These are phyloP conservation scores for Hozukius guyotensis DNA, from an alignment of 2,797 vertebrate species.

Conservation along the genomic window DNA sequence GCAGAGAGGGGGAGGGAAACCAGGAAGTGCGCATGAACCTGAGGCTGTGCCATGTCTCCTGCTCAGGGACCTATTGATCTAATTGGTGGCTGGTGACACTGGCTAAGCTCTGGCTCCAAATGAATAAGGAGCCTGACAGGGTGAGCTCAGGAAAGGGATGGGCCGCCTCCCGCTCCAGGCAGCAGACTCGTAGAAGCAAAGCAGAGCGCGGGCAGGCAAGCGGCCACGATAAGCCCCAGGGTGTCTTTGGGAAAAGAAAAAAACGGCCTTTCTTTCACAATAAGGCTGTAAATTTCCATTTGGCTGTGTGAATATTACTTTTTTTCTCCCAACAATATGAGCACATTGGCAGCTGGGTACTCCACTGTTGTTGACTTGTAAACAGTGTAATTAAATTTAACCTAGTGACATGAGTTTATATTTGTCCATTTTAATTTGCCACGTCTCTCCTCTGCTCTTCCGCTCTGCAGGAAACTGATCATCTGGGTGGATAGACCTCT, in stretches of 20 bases:
- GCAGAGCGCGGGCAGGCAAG: conserved; percentile 44
- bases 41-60: conserved; percentile 57
- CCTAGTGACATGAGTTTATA: neutral
- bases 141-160: conserved; percentile 61
- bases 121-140: conserved; percentile 78
- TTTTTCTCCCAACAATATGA: conserved; percentile 42
- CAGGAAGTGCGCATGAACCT: conserved; percentile 49
- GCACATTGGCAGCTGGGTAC: conserved; percentile 18
- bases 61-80: conserved; percentile 76
- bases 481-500: conserved; percentile 90
- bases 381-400: conserved; percentile 36
- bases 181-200: conserved; percentile 45
- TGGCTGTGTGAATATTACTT: conserved; percentile 50
- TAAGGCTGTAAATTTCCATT: conserved; percentile 56
- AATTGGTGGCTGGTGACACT: conserved; percentile 74
- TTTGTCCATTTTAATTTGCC: neutral
- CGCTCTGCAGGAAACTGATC: conserved; percentile 83
- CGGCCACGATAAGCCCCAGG: conserved; percentile 53
- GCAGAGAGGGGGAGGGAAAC: conserved; percentile 27
- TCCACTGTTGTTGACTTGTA: conserved; percentile 14
- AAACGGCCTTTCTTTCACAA: conserved; percentile 39
- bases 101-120: conserved; percentile 77
- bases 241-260: conserved; percentile 33
- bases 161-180: conserved; percentile 55
- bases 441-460: neutral